These are phyloP conservation scores for Gasterosteus aculeatus DNA, from an alignment of 2,113 vertebrate species.

Conservation along the genomic window DNA sequence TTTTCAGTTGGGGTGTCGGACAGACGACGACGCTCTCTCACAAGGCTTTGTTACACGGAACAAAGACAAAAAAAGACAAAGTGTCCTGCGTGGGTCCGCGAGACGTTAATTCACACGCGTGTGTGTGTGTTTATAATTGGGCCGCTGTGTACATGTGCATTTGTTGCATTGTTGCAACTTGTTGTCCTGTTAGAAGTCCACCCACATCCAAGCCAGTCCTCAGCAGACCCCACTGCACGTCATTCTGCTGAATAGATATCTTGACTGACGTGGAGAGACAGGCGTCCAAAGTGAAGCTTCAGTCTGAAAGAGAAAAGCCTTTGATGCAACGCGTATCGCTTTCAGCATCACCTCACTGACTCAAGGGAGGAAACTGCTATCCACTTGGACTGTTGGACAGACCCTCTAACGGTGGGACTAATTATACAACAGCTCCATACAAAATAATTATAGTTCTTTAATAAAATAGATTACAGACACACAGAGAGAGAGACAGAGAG, in stretches of 20 bases:
- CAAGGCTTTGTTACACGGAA: slow-evolving; percentile 50
- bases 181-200: slow-evolving; percentile 53
- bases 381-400: slow-evolving; percentile 9
- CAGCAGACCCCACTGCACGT: slow-evolving; percentile 34
- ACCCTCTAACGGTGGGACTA: slow-evolving; percentile 28
- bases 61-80: slow-evolving; percentile 1
- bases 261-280: slow-evolving; percentile 54
- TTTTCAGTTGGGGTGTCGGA: slow-evolving; percentile 56
- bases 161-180: slow-evolving; percentile 29
- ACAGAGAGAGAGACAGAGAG: background rate
- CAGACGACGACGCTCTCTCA: slow-evolving; percentile 38
- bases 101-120: slow-evolving; percentile 37
- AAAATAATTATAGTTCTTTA: background rate
- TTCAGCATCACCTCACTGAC: slow-evolving; percentile 35
- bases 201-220: slow-evolving; percentile 52
- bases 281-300: slow-evolving; percentile 41
- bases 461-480: background rate
- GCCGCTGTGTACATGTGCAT: slow-evolving; percentile 29
- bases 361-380: slow-evolving; percentile 28
- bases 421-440: slow-evolving; percentile 33
- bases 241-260: slow-evolving; percentile 45
- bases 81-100: slow-evolving; percentile 29
- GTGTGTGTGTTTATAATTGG: slow-evolving; percentile 43
- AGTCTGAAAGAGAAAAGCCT: slow-evolving; percentile 37
- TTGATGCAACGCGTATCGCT: slow-evolving; percentile 33